phyloP scores from a whole-genome alignment of 2,888 invertebrate species.

The Pachydiplax longipennis region DNA sequence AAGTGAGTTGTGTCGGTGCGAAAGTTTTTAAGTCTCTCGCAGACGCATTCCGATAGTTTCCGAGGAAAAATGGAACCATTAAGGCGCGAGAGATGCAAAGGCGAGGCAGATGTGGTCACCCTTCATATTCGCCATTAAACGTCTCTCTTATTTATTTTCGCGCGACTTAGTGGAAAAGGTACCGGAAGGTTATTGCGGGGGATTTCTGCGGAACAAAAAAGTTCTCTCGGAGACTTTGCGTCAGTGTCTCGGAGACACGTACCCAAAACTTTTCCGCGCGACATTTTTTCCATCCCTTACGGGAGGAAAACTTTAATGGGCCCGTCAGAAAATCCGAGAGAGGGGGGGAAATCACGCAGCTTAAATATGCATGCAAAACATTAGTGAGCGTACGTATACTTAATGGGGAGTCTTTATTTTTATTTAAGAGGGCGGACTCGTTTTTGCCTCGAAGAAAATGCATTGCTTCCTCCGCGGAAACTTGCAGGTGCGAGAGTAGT shows the following conservation, averaged over 20 bases:
- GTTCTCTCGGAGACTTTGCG: too few relatives aligned
- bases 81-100: background rate
- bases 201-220: background rate
- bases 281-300: background rate
- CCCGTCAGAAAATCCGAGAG: background rate
- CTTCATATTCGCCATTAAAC: background rate
- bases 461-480: background rate
- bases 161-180: background rate
- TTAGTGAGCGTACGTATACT: background rate
- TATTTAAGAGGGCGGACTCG: background rate
- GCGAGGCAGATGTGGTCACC: background rate
- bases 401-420: background rate
- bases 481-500: background rate
- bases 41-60: background rate
- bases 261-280: background rate
- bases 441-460: too few relatives aligned
- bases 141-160: background rate
- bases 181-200: background rate
- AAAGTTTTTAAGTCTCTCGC: background rate
- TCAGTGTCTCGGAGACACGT: too few relatives aligned
- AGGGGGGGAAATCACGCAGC: background rate
- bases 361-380: background rate
- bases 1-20: background rate
- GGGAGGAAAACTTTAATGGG: background rate
- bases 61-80: background rate